Conservation (phyloP, 2,888 invertebrate genomes). For the Drosophila prolongata region DNA sequence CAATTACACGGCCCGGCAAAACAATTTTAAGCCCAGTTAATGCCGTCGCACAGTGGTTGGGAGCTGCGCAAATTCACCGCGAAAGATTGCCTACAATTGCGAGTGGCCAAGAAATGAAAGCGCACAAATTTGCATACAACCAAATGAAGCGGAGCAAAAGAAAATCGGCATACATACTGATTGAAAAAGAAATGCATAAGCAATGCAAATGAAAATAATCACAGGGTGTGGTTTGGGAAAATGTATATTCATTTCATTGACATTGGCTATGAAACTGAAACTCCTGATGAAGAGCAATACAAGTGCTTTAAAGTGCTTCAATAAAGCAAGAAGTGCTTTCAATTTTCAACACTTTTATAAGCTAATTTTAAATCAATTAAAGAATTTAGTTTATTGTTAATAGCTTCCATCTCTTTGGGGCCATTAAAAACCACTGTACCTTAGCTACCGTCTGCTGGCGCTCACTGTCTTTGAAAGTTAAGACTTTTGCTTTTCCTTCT, state of each 20-base stretch:
- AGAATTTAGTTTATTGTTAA: neutral
- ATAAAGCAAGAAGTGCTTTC: no score
- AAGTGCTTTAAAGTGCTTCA: neutral
- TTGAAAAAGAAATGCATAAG: conserved; percentile 23
- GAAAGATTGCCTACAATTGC: conserved; percentile 16
- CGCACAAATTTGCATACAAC: conserved; percentile 29
- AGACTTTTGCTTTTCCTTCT: conserved; percentile 60
- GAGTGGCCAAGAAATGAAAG: conserved; percentile 20
- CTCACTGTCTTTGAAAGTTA: conserved; percentile 58
- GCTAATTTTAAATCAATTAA: no score
- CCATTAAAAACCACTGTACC: conserved; percentile 50
- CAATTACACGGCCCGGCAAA: conserved; percentile 72
- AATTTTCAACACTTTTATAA: no score
- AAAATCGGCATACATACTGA: conserved; percentile 22
- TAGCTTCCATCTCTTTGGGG: neutral
- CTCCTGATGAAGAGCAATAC: neutral
- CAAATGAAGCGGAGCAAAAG: conserved; percentile 25
- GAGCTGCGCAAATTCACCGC: conserved; percentile 15
- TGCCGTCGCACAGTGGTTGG: conserved; percentile 64
- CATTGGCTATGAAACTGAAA: neutral
- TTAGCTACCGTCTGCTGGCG: conserved; percentile 53
- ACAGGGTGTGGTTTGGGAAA: neutral
- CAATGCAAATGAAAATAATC: conserved; percentile 15
- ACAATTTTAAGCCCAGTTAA: conserved; percentile 75
- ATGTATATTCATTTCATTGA: neutral